phyloP scores from a whole-genome alignment of 2,888 invertebrate genomes.

The Machimus atricapillus region DNA sequence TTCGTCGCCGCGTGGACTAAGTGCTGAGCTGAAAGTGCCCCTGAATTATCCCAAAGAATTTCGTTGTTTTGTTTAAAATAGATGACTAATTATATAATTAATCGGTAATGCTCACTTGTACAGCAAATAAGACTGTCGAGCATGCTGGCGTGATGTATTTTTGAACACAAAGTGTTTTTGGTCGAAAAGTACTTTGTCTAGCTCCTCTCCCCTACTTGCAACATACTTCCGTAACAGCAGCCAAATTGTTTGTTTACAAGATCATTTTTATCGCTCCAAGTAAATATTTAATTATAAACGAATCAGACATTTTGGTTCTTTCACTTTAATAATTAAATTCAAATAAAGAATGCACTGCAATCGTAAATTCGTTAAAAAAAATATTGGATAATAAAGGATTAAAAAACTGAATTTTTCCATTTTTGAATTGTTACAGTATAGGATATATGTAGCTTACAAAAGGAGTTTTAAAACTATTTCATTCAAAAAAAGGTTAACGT shows the following conservation, averaged over 20 bases:
- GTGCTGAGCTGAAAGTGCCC: neutral
- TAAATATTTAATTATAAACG: neutral
- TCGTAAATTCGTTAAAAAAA: neutral
- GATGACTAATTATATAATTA: slow-evolving; percentile 29
- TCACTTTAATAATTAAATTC: neutral
- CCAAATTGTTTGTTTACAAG: neutral
- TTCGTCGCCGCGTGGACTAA: neutral
- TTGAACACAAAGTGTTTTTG: neutral
- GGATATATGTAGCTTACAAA: too few species aligned
- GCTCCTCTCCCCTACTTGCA: neutral
- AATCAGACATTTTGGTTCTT: neutral
- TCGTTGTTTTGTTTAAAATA: slow-evolving; percentile 27
- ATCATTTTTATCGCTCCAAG: neutral
- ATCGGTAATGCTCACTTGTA: neutral
- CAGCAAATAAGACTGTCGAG: neutral
- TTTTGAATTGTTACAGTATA: too few species aligned
- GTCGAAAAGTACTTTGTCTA: neutral
- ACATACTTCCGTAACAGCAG: neutral
- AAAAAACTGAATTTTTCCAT: too few species aligned
- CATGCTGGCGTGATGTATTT: neutral
- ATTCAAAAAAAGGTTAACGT: too few species aligned
- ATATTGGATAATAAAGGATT: neutral
- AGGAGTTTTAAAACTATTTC: too few species aligned
- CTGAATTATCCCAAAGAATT: neutral
- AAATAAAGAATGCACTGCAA: neutral